Evolutionary conservation across 2,113 vertebrate species (phyloP).

Genomic region (Mormyrus iriodes): DNA sequence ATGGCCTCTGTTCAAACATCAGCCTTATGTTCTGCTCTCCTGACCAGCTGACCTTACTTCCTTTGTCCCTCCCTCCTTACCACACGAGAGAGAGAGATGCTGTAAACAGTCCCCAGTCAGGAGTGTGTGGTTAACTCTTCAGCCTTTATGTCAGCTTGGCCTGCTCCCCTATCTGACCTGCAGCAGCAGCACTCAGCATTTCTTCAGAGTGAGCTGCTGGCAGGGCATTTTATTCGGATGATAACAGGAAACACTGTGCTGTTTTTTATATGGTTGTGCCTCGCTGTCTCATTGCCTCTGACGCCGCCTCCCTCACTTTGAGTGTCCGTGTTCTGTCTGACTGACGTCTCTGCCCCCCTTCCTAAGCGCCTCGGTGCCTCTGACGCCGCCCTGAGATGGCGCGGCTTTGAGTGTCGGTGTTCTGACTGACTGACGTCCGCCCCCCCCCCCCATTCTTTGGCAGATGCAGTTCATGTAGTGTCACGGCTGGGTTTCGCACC

Average conservation of each 20-base stretch:
- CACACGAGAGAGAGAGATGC: not conserved
- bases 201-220: not conserved
- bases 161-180: not conserved
- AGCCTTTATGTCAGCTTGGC: not conserved
- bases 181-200: not conserved
- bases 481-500: constrained; percentile 48
- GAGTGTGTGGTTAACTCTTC: not conserved
- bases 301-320: too few relatives aligned
- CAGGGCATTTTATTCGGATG: not conserved
- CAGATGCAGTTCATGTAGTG: constrained; percentile 93
- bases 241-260: not conserved
- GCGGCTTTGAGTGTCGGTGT: not conserved
- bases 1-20: not conserved
- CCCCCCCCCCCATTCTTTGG: constrained; percentile 37
- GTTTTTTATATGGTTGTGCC: not conserved
- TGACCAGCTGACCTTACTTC: not conserved
- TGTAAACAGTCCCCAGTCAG: not conserved
- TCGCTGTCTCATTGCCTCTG: not conserved
- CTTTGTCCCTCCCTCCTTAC: not conserved
- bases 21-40: not conserved
- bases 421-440: not conserved
- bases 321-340: too few relatives aligned
- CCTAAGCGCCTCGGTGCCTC: too few relatives aligned
- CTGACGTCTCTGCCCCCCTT: too few relatives aligned
- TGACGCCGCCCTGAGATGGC: not conserved